A percentile compares a stretch with the other conserved stretches of the same genome.
phyloP scores from a whole-genome alignment of 2,797 vertebrate species.

The Myotis findleyi region DNA sequence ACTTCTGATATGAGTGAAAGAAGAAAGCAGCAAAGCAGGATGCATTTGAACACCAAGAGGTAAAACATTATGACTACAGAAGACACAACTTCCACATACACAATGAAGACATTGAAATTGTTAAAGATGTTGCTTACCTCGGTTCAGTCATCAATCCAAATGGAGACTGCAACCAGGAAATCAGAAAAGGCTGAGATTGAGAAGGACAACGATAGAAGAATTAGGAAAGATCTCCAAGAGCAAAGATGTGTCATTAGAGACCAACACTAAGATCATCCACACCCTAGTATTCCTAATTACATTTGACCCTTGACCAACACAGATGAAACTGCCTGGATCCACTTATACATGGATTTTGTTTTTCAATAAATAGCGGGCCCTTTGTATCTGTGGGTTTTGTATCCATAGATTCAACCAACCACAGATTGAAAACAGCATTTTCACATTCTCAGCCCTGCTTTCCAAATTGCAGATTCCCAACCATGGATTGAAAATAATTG shows the following conservation, averaged over 20 bases:
- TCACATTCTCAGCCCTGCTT: not conserved
- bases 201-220: not conserved
- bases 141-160: not conserved
- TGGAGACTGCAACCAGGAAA: not conserved
- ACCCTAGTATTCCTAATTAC: not conserved
- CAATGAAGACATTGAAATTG: not conserved
- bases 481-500: not conserved
- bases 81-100: not conserved
- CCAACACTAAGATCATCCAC: not conserved
- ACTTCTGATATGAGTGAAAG: not conserved
- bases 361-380: no score
- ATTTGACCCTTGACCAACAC: not conserved
- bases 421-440: not conserved
- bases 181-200: not conserved
- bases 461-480: not conserved
- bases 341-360: not conserved
- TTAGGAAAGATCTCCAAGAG: not conserved
- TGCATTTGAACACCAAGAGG: not conserved
- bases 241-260: not conserved
- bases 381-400: not conserved
- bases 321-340: no score
- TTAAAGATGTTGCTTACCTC: not conserved
- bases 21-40: not conserved
- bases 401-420: not conserved
- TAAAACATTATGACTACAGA: not conserved